phyloP scores from a whole-genome alignment of 2,113 vertebrate species.

The Isurus oxyrinchus region DNA sequence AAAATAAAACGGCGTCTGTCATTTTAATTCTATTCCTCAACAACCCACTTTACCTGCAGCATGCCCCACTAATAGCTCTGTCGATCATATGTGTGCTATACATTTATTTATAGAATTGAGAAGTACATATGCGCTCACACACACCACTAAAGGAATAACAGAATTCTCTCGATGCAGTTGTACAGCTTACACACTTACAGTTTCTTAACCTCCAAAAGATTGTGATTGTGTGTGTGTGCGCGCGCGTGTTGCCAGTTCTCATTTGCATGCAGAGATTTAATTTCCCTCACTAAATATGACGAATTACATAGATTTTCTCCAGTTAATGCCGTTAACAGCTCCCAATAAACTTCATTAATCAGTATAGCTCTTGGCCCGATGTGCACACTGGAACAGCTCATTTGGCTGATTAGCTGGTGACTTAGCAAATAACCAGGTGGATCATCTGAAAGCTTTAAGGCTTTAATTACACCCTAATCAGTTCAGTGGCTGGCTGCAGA shows the following conservation, averaged over 20 bases:
- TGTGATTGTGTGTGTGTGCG: background rate
- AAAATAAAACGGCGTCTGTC: background rate
- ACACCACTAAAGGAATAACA: background rate
- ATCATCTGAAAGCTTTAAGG: constrained; percentile 96
- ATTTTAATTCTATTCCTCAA: background rate
- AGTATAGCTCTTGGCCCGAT: constrained; percentile 75
- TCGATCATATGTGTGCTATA: background rate
- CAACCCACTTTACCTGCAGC: background rate
- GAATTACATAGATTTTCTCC: constrained; percentile 94
- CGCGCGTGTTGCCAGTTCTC: constrained; percentile 47
- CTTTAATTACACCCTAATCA: constrained; percentile 99
- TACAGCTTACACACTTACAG: background rate
- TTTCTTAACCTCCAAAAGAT: constrained; percentile 35
- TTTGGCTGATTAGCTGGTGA: constrained; percentile 85
- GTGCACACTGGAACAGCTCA: constrained; percentile 73
- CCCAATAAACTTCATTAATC: constrained; percentile 99
- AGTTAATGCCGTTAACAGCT: constrained; percentile 99
- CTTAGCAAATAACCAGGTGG: constrained; percentile 96
- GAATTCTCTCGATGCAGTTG: background rate
- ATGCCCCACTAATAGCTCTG: background rate
- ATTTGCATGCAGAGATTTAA: constrained; percentile 85
- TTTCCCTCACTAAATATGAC: constrained; percentile 98
- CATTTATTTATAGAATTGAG: background rate
- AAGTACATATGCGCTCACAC: background rate
- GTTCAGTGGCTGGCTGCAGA: constrained; percentile 80